Percentiles rank a stretch among this genome's conserved stretches.
phyloP scores from a whole-genome alignment of 30 jellyfish, hydroid and myxozoan species.

The Hydractinia symbiolongicarpus region DNA sequence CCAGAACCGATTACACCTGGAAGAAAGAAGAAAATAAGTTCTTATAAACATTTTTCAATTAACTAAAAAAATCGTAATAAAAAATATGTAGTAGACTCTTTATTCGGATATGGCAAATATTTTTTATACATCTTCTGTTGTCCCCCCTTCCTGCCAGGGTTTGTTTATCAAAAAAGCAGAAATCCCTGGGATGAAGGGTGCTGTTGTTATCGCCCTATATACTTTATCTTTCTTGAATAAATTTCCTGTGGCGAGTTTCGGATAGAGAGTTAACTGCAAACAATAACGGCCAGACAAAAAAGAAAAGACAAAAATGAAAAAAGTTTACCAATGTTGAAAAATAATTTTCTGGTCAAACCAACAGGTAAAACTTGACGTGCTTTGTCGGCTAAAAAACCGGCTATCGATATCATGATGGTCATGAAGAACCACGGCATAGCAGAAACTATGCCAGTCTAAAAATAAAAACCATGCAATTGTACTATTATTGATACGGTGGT shows the following conservation, averaged over 20 bases:
- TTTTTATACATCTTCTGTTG: too few relatives aligned
- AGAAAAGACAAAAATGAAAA: too few relatives aligned
- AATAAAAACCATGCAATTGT: not conserved
- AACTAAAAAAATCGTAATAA: not conserved
- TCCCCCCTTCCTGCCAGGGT: too few relatives aligned
- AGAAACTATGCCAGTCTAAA: conserved; percentile 89
- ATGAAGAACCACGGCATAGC: conserved; percentile 93
- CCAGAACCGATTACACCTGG: conserved; percentile 83
- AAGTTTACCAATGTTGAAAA: conserved; percentile 59
- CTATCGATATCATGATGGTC: conserved; percentile 74
- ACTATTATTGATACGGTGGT: too few relatives aligned
- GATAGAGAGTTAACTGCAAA: too few relatives aligned
- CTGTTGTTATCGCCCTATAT: too few relatives aligned
- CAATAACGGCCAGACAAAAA: too few relatives aligned
- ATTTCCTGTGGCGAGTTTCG: too few relatives aligned
- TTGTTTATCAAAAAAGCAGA: too few relatives aligned
- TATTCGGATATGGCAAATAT: not conserved
- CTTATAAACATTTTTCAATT: not conserved
- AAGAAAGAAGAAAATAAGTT: not conserved
- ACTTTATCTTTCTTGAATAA: too few relatives aligned
- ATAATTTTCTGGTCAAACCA: conserved; percentile 55
- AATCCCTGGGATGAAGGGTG: too few relatives aligned
- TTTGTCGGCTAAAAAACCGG: conserved; percentile 78
- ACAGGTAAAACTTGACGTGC: conserved; percentile 51
- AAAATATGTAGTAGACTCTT: not conserved